Evolutionary conservation across 2,888 invertebrate species (phyloP).

Genomic region (Agonopterix subpropinquella): DNA sequence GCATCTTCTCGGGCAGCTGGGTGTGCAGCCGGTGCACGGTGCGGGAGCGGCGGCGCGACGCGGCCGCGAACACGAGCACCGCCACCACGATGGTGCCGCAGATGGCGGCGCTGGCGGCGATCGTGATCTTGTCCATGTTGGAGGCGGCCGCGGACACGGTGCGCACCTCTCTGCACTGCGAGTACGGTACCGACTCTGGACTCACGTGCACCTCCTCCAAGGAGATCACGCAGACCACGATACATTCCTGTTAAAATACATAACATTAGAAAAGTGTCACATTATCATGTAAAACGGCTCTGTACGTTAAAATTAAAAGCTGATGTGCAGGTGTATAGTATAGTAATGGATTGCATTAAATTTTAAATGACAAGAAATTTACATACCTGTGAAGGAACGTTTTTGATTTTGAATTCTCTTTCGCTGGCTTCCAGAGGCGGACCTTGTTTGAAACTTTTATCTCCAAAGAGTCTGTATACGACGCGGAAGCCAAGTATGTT

Average conservation of each 20-base stretch:
- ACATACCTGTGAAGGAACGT: constrained; percentile 89
- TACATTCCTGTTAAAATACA: constrained; percentile 84
- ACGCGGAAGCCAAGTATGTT: constrained; percentile 93
- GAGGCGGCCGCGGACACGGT: constrained; percentile 89
- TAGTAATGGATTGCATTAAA: neutral
- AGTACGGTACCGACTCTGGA: constrained; percentile 89
- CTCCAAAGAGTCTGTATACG: constrained; percentile 92
- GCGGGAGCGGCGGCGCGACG: constrained; percentile 85
- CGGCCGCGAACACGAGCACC: constrained; percentile 92
- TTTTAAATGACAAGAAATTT: neutral
- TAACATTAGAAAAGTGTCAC: neutral
- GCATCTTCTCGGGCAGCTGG: constrained; percentile 81
- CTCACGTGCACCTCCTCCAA: constrained; percentile 92
- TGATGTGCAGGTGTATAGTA: neutral
- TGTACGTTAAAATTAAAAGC: neutral
- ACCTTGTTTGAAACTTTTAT: constrained; percentile 92
- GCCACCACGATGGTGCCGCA: constrained; percentile 94
- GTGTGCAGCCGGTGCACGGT: constrained; percentile 85
- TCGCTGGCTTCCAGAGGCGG: constrained; percentile 92
- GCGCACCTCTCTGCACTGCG: constrained; percentile 92
- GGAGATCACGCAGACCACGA: constrained; percentile 94
- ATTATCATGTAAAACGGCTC: neutral
- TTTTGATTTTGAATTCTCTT: constrained; percentile 94
- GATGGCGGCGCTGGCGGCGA: constrained; percentile 94
- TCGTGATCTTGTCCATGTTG: constrained; percentile 96